Conservation (phyloP, 64 coral and sea anemone genomes). For the Porites australiensis region DNA sequence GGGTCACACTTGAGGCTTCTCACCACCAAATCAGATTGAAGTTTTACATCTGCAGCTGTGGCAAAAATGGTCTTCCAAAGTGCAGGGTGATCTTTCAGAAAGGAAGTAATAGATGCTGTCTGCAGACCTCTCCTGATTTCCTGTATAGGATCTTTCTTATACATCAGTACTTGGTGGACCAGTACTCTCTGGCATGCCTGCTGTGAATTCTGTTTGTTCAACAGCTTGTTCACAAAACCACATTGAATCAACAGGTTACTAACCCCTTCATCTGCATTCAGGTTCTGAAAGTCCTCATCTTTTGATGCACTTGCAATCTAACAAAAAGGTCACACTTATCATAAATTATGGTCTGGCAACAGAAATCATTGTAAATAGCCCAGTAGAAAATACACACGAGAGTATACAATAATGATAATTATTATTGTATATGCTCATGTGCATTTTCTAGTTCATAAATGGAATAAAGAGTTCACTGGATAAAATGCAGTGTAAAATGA, state of each 20-base stretch:
- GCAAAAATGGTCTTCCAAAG: too few species aligned
- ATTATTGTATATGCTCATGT: background rate
- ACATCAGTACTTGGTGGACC: background rate
- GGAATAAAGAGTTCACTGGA: too few species aligned
- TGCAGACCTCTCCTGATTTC: background rate
- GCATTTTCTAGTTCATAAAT: background rate
- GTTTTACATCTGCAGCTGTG: too few species aligned
- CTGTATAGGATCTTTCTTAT: slow-evolving; percentile 7
- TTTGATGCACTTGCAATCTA: slow-evolving; percentile 4
- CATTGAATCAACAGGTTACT: background rate
- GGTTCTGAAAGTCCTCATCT: background rate
- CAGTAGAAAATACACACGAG: too few species aligned
- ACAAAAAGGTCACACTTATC: background rate
- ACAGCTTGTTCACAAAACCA: slow-evolving; percentile 10
- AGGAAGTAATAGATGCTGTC: slow-evolving; percentile 7
- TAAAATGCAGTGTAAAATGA: too few species aligned
- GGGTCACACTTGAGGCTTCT: too few species aligned
- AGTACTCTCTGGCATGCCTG: too few species aligned
- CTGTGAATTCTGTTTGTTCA: background rate
- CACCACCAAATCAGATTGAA: too few species aligned
- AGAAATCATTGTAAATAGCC: background rate
- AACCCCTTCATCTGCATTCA: slow-evolving; percentile 5
- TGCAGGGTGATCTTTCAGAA: background rate
- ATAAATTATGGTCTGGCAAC: background rate
- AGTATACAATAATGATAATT: too few species aligned